Base-by-base conservation (phyloP, 2,888 invertebrate species). In the Marronus borbonicus region DNA sequence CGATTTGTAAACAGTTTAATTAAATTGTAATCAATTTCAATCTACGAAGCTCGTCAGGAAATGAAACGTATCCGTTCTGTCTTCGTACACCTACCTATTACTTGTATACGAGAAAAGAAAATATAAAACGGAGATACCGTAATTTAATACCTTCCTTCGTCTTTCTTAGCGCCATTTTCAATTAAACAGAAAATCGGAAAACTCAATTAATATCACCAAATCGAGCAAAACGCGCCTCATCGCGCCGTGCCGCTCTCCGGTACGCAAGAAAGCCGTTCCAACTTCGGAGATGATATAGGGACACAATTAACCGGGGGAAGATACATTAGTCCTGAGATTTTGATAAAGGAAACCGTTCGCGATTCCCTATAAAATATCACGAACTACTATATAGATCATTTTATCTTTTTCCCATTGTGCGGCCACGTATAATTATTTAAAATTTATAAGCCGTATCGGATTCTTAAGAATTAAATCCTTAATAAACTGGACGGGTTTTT, bases 241-340 rank as follows among this genome's bases (percentile, higher is more conserved):
- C 20, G 14, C 24, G 24, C 44, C 28, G 68, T 7, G 28, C 12
- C 4, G 28, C 17, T 58, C 1, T 24, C 24, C 14, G 55, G 20
- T 52, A 70, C 58, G 70, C 70, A 44, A 74, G 49, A 60, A 44
- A 60, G 20, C 39, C 72, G 60, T n/a, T 58, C 20, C 39, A 17
- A 17, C 20, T 60, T n/a, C 44, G 44, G 49, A 44, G 77, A 78
- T 78, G 77, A 78, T 78, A 78, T 78, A 78, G 39, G 28, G 65
- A 78, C 72, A 78, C 77, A 74, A 78, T 78, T 78, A 78, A 72
- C 52, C 74, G 74, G 66, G 74, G 77, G 77, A 72, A 78, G 77
- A 78, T 77, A 77, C 70, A 77, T 72, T 74, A 64, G 74, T 65
- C 62, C 36, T 65, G 55, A 78, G 77, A 78, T 78, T 78, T 60